Conservation (phyloP, 2,113 vertebrate genomes). For the Ibidorhyncha struthersii region DNA sequence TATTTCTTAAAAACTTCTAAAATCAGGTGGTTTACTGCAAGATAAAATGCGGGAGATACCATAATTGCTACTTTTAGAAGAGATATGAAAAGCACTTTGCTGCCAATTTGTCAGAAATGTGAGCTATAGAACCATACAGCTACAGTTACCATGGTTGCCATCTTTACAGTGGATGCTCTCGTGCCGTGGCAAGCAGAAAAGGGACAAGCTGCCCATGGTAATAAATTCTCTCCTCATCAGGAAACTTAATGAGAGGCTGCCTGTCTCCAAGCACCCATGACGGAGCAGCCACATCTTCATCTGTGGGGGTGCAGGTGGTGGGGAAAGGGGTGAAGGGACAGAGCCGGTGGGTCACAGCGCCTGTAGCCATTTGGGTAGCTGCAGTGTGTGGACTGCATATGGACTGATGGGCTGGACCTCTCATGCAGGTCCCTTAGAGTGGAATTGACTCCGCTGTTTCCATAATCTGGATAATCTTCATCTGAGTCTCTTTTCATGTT, state of each 20-base stretch:
- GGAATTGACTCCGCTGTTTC: not conserved
- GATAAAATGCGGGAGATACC: not conserved
- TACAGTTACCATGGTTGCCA: not conserved
- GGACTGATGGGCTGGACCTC: not conserved
- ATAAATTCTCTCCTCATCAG: not conserved
- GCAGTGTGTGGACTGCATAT: accelerated
- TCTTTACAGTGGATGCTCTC: not conserved
- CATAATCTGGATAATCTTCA: not conserved
- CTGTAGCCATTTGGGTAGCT: accelerated
- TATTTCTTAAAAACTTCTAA: not conserved
- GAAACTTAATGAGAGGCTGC: not conserved
- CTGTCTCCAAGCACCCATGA: not conserved
- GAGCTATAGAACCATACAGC: not conserved
- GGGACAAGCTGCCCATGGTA: not conserved
- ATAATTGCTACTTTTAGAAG: not conserved
- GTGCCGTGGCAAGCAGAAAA: not conserved
- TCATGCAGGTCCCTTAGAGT: not conserved
- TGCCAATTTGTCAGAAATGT: not conserved
- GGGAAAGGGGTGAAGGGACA: not conserved
- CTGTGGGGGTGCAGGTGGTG: not conserved
- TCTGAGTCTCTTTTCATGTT: not conserved
- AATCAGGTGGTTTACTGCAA: not conserved
- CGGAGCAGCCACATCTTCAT: not conserved
- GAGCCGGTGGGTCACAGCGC: accelerated
- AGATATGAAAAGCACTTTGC: not conserved